These are phyloP conservation scores for Drosophila auraria DNA, from an alignment of 1,140 invertebrate species.

Conservation along the genomic window DNA sequence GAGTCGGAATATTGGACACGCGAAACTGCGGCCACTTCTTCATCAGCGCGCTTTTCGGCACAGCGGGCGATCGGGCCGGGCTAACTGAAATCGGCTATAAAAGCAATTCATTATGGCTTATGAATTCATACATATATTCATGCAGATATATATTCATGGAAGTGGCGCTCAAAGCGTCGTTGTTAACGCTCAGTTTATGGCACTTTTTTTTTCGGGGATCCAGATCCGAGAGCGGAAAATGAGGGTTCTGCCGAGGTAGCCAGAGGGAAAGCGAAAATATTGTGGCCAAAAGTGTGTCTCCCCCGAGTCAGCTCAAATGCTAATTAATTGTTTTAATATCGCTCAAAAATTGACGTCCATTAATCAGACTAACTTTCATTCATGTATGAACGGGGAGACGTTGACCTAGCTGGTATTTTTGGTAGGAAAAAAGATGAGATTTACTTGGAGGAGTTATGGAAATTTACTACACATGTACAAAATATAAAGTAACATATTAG, in stretches of 20 bases:
- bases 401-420: conserved; percentile 30
- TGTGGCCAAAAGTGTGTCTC: conserved; percentile 52
- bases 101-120: conserved; percentile 76
- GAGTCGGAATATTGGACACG: conserved; percentile 56
- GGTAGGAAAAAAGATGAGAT: neutral
- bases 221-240: conserved; percentile 24
- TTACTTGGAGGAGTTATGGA: neutral
- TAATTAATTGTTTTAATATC: conserved; percentile 74
- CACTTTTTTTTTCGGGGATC: conserved; percentile 36
- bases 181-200: conserved; percentile 55
- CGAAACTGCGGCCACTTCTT: conserved; percentile 64
- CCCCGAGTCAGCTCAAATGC: conserved; percentile 62
- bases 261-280: conserved; percentile 22
- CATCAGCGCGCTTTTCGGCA: conserved; percentile 60
- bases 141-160: conserved; percentile 16
- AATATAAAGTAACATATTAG: neutral
- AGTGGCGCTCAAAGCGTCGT: conserved; percentile 37
- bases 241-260: conserved; percentile 66
- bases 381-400: conserved; percentile 21
- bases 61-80: conserved; percentile 61
- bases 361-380: conserved; percentile 65
- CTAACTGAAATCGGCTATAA: conserved; percentile 57
- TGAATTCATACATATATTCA: conserved; percentile 52
- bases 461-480: neutral
- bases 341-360: conserved; percentile 42